These are phyloP conservation scores for Misgurnus mizolepis DNA, from an alignment of 2,113 vertebrate species.

Conservation along the genomic window DNA sequence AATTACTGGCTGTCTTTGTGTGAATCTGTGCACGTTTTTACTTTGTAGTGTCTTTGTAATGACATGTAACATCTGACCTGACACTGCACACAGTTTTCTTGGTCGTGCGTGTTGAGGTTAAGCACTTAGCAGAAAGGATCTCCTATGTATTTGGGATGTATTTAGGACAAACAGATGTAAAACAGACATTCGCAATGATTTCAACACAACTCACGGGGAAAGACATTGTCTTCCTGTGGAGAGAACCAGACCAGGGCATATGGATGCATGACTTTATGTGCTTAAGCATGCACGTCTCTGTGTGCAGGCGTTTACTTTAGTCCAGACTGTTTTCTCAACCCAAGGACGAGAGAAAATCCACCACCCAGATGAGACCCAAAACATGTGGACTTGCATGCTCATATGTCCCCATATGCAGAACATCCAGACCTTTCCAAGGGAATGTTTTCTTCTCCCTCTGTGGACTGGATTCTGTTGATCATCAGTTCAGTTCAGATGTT, in stretches of 20 bases:
- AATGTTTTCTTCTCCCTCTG: slow-evolving; percentile 24
- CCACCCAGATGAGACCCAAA: background rate
- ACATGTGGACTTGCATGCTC: background rate
- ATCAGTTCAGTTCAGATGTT: slow-evolving; percentile 9
- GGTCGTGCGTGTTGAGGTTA: slow-evolving; percentile 19
- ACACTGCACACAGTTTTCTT: background rate
- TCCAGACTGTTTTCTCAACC: slow-evolving; percentile 3
- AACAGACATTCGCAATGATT: slow-evolving; percentile 23
- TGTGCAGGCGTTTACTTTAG: slow-evolving; percentile 17
- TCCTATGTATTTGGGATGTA: background rate
- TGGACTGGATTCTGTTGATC: slow-evolving; percentile 1
- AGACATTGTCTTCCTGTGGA: slow-evolving; percentile 1
- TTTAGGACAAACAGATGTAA: slow-evolving; percentile 28
- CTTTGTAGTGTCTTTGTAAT: background rate
- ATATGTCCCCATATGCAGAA: background rate
- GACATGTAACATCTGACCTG: slow-evolving; percentile 25
- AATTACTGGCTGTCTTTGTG: background rate
- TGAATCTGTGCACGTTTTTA: slow-evolving; percentile 26
- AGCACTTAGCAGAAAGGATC: slow-evolving; percentile 14
- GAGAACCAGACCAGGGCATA: background rate
- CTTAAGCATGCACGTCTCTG: background rate
- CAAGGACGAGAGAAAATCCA: slow-evolving; percentile 5
- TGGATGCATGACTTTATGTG: background rate
- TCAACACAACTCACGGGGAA: background rate
- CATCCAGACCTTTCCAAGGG: background rate